phyloP scores from a whole-genome alignment of 2,888 invertebrate genomes.

The Agonopterix heracliana region DNA sequence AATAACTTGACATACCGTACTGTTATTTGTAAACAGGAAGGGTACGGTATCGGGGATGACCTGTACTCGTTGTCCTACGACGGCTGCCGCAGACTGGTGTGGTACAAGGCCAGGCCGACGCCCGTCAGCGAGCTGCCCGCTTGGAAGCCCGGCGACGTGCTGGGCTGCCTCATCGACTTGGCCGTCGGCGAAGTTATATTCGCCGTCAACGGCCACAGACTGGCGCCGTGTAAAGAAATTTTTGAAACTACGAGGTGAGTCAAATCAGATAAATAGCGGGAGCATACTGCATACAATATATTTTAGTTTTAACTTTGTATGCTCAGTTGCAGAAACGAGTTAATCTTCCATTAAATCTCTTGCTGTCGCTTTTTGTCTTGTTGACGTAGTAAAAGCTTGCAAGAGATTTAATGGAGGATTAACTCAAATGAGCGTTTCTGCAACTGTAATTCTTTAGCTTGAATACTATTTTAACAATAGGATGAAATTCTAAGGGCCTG shows the following conservation, averaged over 20 bases:
- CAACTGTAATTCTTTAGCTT: no score
- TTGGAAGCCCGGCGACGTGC: conserved; percentile 90
- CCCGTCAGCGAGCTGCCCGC: conserved; percentile 74
- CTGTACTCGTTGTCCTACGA: conserved; percentile 93
- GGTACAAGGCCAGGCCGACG: conserved; percentile 88
- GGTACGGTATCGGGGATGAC: conserved; percentile 97
- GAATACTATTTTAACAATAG: no score
- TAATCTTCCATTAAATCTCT: no score
- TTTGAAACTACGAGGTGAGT: conserved; percentile 85
- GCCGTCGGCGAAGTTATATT: conserved; percentile 84
- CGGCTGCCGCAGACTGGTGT: conserved; percentile 91
- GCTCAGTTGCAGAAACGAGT: no score
- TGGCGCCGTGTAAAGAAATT: conserved; percentile 83
- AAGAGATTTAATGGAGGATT: no score
- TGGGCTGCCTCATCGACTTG: conserved; percentile 91
- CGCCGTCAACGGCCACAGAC: conserved; percentile 85
- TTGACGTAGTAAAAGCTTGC: no score
- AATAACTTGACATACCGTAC: no score
- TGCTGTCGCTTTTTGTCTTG: no score
- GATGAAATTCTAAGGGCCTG: no score
- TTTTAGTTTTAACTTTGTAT: no score
- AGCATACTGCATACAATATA: no score
- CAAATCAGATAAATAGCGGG: not conserved
- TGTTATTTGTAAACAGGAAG: conserved; percentile 85
- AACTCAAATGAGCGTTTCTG: no score